Evolutionary conservation across 2,113 vertebrate species (phyloP), one percentile per base, ranked within the genome.

Genomic region (Myiagra hebetior): DNA sequence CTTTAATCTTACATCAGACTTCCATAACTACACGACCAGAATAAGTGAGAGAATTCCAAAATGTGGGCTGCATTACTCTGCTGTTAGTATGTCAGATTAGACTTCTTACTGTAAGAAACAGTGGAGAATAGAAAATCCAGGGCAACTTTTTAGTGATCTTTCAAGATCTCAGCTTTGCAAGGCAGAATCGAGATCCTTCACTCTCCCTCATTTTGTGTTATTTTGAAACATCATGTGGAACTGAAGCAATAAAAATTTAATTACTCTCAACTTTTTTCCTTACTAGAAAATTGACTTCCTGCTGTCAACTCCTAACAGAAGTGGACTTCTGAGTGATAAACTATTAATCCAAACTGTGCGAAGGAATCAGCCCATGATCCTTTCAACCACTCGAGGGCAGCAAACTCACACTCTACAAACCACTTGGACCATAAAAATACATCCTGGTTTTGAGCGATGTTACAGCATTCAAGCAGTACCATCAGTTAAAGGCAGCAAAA

Each of bases 381-480:
- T 77, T 85, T 91, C 31, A 86, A 75, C 95, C 95, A 95, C 93
- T 44, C 10, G 93, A 94, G 93, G 95, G 96, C 96, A 96, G 95
- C 79, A 96, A 96, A 93, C 39, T 27, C 86, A 22, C 41, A 83
- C 10, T 65, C 35, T 81, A 69, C 57, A 95, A 82, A 41, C 0
- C 17, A 49, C 11, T 49, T n/a, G 11, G 11, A 41, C 15, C 28
- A 30, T 26, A 44, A 80, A 67, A 52, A 49, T 7, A 15, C 18
- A 69, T 23, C 52, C 13, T 53, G 7, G 7, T 52, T 91, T 77
- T 19, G 8, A 62, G 23, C 33, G 18, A 13, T 53, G 12, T n/a
- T 82, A 39, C 12, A 69, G 57, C 21, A 76, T 26, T 56, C 74
- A 87, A 41, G 15, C 57, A 85, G 17, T 13, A 47, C 3, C 5